Percentiles rank a stretch among this genome's conserved stretches.
phyloP scores from a whole-genome alignment of 1,140 invertebrate genomes.

The Zophobas morio region DNA sequence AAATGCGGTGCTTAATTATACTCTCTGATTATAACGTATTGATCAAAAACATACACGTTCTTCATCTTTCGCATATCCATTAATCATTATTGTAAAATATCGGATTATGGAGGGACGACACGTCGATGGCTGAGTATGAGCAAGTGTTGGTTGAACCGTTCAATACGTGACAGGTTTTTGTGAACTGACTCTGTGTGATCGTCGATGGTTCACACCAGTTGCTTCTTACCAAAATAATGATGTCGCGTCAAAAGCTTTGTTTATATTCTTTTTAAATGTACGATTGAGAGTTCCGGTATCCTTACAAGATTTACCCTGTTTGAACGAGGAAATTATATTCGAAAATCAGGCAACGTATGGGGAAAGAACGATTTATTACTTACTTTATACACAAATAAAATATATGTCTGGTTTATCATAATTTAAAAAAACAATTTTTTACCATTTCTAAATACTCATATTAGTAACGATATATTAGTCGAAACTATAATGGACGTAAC shows the following conservation, averaged over 20 bases:
- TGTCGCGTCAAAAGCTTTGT: slow-evolving; percentile 1
- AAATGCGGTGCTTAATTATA: too few relatives aligned
- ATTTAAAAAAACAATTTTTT: too few relatives aligned
- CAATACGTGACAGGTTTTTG: slow-evolving; percentile 28
- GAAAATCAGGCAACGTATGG: background rate
- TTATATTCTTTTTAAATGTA: slow-evolving; percentile 1
- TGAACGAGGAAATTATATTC: background rate
- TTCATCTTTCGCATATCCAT: background rate
- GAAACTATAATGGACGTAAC: too few relatives aligned
- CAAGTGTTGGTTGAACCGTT: background rate
- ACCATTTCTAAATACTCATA: too few relatives aligned
- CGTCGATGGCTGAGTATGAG: background rate
- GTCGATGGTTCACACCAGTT: slow-evolving; percentile 12
- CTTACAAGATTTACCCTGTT: background rate
- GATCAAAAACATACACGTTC: background rate
- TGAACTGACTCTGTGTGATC: slow-evolving; percentile 14
- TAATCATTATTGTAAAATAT: background rate
- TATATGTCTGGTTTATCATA: too few relatives aligned
- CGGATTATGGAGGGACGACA: background rate
- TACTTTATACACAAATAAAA: too few relatives aligned
- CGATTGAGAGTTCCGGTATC: background rate
- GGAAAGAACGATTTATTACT: background rate
- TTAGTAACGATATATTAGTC: too few relatives aligned
- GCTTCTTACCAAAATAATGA: slow-evolving; percentile 1
- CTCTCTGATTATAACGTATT: background rate